These are phyloP conservation scores for Phalacrocorax brasilianus DNA, from an alignment of 2,113 vertebrate species.

Conservation along the genomic window DNA sequence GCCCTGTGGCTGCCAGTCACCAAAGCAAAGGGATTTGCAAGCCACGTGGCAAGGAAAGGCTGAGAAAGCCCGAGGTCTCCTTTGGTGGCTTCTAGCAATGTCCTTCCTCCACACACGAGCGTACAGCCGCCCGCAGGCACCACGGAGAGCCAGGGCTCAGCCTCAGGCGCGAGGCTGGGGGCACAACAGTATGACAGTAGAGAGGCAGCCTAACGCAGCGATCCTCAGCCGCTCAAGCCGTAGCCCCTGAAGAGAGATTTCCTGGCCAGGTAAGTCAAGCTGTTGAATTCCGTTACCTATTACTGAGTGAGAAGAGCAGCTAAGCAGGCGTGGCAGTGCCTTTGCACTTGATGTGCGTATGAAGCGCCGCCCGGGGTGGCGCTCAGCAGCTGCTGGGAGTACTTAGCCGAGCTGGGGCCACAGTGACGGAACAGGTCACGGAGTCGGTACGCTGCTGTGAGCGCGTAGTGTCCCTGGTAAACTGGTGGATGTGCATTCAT, in stretches of 20 bases:
- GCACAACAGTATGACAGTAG: fast-evolving
- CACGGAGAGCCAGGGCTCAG: fast-evolving
- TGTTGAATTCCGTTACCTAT: background rate
- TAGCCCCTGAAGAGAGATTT: background rate
- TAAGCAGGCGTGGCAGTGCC: background rate
- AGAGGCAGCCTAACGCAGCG: background rate
- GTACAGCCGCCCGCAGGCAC: background rate
- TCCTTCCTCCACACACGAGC: background rate
- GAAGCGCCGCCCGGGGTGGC: background rate
- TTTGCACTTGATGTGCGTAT: background rate
- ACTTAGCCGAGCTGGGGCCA: background rate
- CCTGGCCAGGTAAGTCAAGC: background rate
- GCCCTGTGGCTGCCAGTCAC: too few species aligned
- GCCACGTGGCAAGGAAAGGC: background rate
- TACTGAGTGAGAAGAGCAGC: background rate
- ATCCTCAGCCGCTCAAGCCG: background rate
- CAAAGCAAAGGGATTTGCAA: background rate
- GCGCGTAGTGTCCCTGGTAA: background rate
- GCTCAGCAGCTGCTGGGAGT: background rate
- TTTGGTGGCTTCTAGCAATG: background rate
- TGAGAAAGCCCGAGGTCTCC: background rate
- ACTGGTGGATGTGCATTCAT: too few species aligned
- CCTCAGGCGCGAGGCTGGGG: background rate
- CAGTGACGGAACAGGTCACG: background rate
- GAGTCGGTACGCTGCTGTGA: background rate